Evolutionary conservation across 2,888 invertebrate species (phyloP), one percentile per base, ranked within the genome.

Genomic region (Embidobia sp.): DNA sequence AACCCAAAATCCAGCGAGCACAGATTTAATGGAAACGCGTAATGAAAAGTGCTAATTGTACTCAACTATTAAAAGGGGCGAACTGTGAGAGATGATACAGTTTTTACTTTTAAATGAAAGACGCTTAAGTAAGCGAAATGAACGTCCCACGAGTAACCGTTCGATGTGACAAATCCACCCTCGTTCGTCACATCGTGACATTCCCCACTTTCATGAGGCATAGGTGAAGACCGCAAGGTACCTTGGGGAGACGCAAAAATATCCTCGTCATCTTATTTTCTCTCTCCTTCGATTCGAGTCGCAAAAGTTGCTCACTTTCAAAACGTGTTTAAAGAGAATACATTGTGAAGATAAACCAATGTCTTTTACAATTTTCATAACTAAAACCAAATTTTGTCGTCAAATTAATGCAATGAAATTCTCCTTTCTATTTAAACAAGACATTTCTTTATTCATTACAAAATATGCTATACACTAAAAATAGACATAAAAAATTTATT

Each of bases 171-270:
- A 82, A 84, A 82, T 79, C 82, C 81, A 63, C 81, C 81, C 82
- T 83, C 81, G 81, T 83, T 83, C 82, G 84, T 85, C 84, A 85
- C 83, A 77, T n/a, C n/a, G n/a, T 83, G 84, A 82, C 83, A 77
- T 82, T 80, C 79, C 80, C 80, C 77, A 76, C 80, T 77, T 69
- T 77, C 69, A 72, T 80, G 78, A 79, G 74, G 63, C 80, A 79
- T 79, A 79, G 70, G 72, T 74, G 77, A 75, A 79, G 74, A 77
- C 75, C 79, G 61, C 77, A 75, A 69, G 55, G 69, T 69, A 75
- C 64, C 77, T 73, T 48, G 63, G 80, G 81, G 78, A 74, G 83
- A 78, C 63, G 63, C 61, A 81, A 80, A 85, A 86, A 84, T 83
- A 83, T 80, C 83, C 82, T 61, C 83, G 84, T 85, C 85, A 84